Conservation (phyloP, 2,888 invertebrate species). For the Spialia ferax region DNA sequence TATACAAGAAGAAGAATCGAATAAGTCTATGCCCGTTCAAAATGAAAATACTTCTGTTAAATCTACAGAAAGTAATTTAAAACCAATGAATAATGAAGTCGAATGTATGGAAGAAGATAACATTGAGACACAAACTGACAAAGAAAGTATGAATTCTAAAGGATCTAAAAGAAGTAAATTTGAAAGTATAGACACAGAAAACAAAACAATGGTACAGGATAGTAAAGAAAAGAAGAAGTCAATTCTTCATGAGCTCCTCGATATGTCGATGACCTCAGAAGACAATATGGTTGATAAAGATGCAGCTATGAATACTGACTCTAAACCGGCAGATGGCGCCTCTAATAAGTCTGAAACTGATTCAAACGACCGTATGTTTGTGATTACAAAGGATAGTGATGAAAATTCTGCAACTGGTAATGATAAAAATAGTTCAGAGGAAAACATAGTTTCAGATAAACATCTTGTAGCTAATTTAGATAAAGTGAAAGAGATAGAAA, state of each 20-base stretch:
- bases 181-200: slow-evolving; percentile 4
- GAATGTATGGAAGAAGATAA: slow-evolving; percentile 12
- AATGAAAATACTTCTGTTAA: slow-evolving; percentile 9
- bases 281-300: slow-evolving; percentile 48
- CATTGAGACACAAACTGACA: slow-evolving; percentile 12
- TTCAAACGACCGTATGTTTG: slow-evolving; percentile 56
- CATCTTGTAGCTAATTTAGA: not conserved
- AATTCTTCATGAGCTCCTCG: slow-evolving; percentile 59
- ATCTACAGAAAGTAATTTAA: slow-evolving; percentile 11
- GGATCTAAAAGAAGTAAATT: not conserved
- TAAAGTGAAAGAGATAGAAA: slow-evolving; percentile 13
- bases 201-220: slow-evolving; percentile 26
- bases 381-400: slow-evolving; percentile 55
- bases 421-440: not conserved
- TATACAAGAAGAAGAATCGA: slow-evolving; percentile 18
- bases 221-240: slow-evolving; percentile 49
- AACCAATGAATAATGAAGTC: slow-evolving; percentile 9
- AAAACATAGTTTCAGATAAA: not conserved
- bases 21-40: slow-evolving; percentile 14
- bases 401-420: slow-evolving; percentile 47
- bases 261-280: slow-evolving; percentile 58
- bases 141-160: not conserved
- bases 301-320: slow-evolving; percentile 40
- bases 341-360: slow-evolving; percentile 29
- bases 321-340: slow-evolving; percentile 34